Conservation (phyloP, 2,113 vertebrate species). For the Heterochromis multidens region DNA sequence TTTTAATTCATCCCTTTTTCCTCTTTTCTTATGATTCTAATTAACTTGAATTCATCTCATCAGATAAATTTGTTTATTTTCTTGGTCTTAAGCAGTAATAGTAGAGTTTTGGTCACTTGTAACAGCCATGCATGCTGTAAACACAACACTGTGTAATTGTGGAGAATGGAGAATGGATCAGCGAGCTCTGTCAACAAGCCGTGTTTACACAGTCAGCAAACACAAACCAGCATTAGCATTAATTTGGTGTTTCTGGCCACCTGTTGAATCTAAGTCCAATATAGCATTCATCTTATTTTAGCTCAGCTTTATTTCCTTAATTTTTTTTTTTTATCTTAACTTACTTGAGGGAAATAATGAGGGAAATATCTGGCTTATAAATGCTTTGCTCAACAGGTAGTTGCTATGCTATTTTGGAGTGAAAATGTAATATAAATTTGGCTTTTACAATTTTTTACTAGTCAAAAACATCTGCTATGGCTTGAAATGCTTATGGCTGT, state of each 20-base stretch:
- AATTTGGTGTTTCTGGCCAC: background rate
- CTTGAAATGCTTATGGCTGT: background rate
- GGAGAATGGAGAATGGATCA: background rate
- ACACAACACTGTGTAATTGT: background rate
- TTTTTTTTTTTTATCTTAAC: background rate
- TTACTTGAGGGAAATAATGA: background rate
- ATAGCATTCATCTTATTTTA: background rate
- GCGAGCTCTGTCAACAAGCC: background rate
- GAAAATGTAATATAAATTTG: no score
- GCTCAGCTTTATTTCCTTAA: background rate
- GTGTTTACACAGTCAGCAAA: background rate
- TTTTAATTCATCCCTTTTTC: background rate
- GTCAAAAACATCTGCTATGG: no score
- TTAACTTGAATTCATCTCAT: background rate
- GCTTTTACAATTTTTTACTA: no score
- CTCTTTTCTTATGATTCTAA: background rate
- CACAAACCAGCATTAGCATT: background rate
- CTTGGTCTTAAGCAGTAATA: background rate
- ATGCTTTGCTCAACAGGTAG: background rate
- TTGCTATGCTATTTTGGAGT: background rate
- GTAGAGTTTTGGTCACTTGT: background rate
- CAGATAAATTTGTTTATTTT: background rate
- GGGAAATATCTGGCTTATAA: background rate
- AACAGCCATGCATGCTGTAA: background rate
- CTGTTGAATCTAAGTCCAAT: background rate